Evolutionary conservation across 2,113 vertebrate species (phyloP).

Genomic region (Aspidoscelis tigris): DNA sequence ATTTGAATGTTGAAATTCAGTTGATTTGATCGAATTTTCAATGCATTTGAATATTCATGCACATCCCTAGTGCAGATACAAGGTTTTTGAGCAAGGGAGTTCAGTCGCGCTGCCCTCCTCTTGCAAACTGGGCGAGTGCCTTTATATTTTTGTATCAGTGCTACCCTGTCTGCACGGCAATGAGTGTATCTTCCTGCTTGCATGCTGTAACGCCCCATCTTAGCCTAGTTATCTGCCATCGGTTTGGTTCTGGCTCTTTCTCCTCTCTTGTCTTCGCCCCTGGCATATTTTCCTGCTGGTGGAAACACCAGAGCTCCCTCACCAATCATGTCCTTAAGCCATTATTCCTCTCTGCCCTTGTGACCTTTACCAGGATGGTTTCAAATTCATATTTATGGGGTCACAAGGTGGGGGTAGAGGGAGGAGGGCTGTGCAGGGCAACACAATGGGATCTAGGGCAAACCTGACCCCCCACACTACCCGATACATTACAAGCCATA

Average conservation of each 20-base stretch:
- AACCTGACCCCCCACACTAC: slow-evolving; percentile 13
- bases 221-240: not conserved
- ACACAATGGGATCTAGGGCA: slow-evolving; percentile 39
- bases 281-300: slow-evolving; percentile 14
- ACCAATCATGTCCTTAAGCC: slow-evolving; percentile 36
- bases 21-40: too few species aligned
- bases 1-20: too few species aligned
- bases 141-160: not conserved
- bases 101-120: too few species aligned
- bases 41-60: too few species aligned
- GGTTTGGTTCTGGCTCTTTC: not conserved
- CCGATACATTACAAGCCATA: slow-evolving; percentile 13
- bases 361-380: slow-evolving; percentile 41
- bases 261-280: not conserved
- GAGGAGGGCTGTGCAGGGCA: slow-evolving; percentile 1
- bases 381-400: slow-evolving; percentile 46
- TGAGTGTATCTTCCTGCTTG: not conserved
- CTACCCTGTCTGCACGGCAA: not conserved
- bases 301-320: slow-evolving; percentile 4
- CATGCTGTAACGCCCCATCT: not conserved
- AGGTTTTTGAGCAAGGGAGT: too few species aligned
- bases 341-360: slow-evolving; percentile 36
- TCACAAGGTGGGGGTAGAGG: slow-evolving; percentile 27
- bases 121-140: not conserved
- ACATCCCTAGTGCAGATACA: too few species aligned